These are phyloP conservation scores for Melanotaenia nigrans DNA, from an alignment of 2,797 vertebrate genomes.

Conservation along the genomic window DNA sequence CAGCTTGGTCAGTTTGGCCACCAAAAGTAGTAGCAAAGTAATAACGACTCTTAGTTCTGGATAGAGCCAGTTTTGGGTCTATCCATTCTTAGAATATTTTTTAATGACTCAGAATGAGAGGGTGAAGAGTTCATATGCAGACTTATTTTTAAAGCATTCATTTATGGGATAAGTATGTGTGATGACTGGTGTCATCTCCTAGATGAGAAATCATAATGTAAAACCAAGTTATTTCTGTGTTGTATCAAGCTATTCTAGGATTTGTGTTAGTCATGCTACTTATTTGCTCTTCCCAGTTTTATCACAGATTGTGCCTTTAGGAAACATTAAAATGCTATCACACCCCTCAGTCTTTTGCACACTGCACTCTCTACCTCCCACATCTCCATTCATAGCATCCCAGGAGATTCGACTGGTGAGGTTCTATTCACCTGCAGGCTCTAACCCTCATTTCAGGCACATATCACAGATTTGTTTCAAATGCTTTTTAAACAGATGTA, in stretches of 20 bases:
- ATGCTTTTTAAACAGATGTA: background rate
- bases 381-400: conserved; percentile 8
- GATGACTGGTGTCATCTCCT: background rate
- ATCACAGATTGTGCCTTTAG: conserved; percentile 13
- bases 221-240: background rate
- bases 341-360: conserved; percentile 8
- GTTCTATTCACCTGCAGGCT: conserved; percentile 18
- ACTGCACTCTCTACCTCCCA: conserved; percentile 1
- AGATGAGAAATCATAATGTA: background rate
- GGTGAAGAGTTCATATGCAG: background rate
- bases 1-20: too few relatives aligned
- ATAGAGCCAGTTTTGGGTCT: too few relatives aligned
- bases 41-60: too few relatives aligned
- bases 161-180: background rate
- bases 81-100: background rate
- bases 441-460: conserved; percentile 6
- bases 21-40: too few relatives aligned
- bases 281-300: background rate
- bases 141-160: background rate
- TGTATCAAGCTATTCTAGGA: background rate
- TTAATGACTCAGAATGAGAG: background rate
- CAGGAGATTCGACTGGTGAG: conserved; percentile 11
- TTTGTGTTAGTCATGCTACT: background rate
- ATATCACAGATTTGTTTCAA: conserved; percentile 6
- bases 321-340: conserved; percentile 11